Conservation (phyloP, 2,888 invertebrate genomes). For the Isotomurus palustris region DNA sequence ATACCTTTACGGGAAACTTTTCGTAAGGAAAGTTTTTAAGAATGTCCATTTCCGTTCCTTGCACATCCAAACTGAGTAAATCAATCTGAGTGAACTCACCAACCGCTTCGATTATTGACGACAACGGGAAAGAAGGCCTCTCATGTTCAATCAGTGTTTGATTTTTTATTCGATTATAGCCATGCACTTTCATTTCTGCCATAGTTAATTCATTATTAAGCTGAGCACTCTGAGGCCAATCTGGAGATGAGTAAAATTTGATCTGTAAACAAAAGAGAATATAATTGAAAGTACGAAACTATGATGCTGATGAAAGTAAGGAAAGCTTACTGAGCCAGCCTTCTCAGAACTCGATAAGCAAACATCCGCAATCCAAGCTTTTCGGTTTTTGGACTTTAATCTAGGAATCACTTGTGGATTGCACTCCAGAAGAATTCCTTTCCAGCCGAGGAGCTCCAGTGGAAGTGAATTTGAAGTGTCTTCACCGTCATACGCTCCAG, state of each 20-base stretch:
- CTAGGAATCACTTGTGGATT: constrained; percentile 2
- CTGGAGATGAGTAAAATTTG: constrained; percentile 1
- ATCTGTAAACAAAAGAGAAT: no score
- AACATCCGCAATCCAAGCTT: constrained; percentile 8
- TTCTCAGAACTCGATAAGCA: background rate
- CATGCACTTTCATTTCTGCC: background rate
- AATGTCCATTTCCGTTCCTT: constrained; percentile 3
- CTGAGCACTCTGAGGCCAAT: constrained; percentile 5
- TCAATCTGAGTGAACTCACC: background rate
- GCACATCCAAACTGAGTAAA: constrained; percentile 6
- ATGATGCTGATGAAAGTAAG: no score
- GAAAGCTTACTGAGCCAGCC: background rate
- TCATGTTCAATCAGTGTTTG: constrained; percentile 1
- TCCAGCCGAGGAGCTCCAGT: background rate
- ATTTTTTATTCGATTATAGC: constrained; percentile 1
- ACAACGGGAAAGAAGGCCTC: constrained; percentile 1
- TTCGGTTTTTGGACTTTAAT: constrained; percentile 1
- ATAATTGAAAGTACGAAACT: no score
- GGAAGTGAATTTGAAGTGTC: constrained; percentile 2
- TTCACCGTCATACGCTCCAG: constrained; percentile 11
- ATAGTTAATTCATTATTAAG: background rate
- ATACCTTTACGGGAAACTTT: background rate
- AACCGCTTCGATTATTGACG: background rate
- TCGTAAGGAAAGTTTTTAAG: constrained; percentile 2
- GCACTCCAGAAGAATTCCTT: constrained; percentile 6